Evolutionary conservation across 2,113 vertebrate species (phyloP).

Genomic region (Hippocampus guttulatus): DNA sequence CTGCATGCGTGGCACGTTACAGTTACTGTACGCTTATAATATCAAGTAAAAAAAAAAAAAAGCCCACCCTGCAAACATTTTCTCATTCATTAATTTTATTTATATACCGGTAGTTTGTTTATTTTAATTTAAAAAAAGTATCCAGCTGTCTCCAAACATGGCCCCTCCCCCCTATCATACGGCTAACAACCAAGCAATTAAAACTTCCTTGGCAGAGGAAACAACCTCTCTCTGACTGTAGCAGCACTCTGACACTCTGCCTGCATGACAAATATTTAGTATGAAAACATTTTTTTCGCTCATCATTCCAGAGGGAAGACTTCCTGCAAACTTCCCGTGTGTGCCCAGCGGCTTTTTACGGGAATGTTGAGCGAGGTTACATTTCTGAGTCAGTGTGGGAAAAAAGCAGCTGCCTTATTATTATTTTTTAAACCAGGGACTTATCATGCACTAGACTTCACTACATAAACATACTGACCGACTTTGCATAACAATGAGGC

Average conservation of each 20-base stretch:
- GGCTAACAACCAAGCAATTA: too few species aligned
- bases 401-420: constrained; percentile 45
- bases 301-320: constrained; percentile 22
- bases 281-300: constrained; percentile 38
- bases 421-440: constrained; percentile 27
- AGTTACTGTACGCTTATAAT: not conserved
- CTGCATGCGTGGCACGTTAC: not conserved
- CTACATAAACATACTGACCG: not conserved
- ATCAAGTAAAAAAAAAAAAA: not conserved
- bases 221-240: not conserved
- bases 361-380: constrained; percentile 46
- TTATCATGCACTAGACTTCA: constrained; percentile 10
- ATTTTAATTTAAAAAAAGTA: not conserved
- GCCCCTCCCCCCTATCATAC: not conserved
- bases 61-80: not conserved
- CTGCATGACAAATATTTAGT: constrained; percentile 29
- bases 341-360: constrained; percentile 24
- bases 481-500: not conserved
- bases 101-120: not conserved
- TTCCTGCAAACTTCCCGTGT: constrained; percentile 13
- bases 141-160: not conserved
- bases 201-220: not conserved
- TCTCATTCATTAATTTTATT: not conserved
- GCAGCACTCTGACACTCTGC: constrained; percentile 11
- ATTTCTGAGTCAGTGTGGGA: constrained; percentile 60